Evolutionary conservation across 1,140 invertebrate genomes (phyloP).

Genomic region (Argopecten irradians): DNA sequence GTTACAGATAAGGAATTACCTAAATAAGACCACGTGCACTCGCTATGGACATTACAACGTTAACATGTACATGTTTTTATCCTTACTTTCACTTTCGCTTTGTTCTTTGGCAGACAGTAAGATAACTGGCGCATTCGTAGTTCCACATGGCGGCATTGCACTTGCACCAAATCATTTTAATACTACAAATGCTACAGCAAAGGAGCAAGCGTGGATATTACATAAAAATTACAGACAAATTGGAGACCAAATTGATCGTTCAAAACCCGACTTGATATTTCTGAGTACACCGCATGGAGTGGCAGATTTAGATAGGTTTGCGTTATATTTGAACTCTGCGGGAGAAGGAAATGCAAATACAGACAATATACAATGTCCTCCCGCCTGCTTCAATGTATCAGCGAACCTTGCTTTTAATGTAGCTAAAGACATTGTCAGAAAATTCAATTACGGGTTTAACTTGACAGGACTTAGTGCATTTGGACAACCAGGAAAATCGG

Average conservation of each 20-base stretch:
- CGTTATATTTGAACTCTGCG: conserved; percentile 58
- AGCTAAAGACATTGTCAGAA: conserved; percentile 35
- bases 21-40: too few species aligned
- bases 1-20: too few species aligned
- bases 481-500: conserved; percentile 57
- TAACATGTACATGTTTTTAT: neutral
- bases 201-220: conserved; percentile 52
- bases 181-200: conserved; percentile 58
- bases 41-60: too few species aligned
- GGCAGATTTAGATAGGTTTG: conserved; percentile 57
- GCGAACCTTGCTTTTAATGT: conserved; percentile 46
- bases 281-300: conserved; percentile 63
- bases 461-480: conserved; percentile 58
- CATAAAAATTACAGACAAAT: conserved; percentile 50
- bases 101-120: neutral
- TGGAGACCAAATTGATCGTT: conserved; percentile 43
- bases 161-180: conserved; percentile 59
- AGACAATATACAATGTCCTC: conserved; percentile 62
- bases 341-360: conserved; percentile 56
- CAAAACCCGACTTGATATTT: conserved; percentile 55
- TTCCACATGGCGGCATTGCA: conserved; percentile 63
- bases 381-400: conserved; percentile 55
- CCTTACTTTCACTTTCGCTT: neutral
- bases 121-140: conserved; percentile 38
- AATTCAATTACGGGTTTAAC: conserved; percentile 36